Percentiles rank a stretch among this genome's conserved stretches.
phyloP scores from a whole-genome alignment of 1,140 invertebrate genomes.

The Lucilia sericata region DNA sequence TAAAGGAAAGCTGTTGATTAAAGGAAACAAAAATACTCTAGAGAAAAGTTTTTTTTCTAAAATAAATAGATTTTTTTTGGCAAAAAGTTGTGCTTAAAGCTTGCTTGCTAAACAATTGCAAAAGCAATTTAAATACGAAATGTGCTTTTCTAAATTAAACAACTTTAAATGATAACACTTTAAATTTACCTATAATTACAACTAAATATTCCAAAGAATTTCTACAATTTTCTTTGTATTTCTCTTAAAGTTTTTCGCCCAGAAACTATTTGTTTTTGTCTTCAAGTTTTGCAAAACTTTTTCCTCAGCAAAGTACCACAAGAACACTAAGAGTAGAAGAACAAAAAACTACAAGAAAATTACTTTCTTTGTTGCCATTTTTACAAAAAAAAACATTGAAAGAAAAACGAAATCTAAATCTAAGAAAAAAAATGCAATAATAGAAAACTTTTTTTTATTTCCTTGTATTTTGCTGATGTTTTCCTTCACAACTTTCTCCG shows the following conservation, averaged over 20 bases:
- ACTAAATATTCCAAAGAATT: too few species aligned
- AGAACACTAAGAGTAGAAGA: background rate
- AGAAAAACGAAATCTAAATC: background rate
- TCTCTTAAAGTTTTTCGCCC: background rate
- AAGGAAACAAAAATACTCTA: too few species aligned
- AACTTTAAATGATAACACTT: too few species aligned
- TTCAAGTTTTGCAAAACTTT: background rate
- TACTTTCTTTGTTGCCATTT: background rate
- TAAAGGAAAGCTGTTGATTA: too few species aligned
- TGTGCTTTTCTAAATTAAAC: too few species aligned
- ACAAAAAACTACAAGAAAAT: background rate
- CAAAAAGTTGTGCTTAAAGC: too few species aligned
- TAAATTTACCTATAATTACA: too few species aligned
- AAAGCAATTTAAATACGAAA: too few species aligned
- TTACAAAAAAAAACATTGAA: background rate
- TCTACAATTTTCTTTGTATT: background rate
- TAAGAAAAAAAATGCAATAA: background rate
- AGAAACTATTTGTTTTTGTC: constrained; percentile 1
- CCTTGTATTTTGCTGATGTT: background rate
- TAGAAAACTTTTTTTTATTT: constrained; percentile 1
- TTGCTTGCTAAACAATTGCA: too few species aligned
- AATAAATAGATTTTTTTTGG: too few species aligned
- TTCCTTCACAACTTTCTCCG: too few species aligned
- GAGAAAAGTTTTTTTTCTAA: too few species aligned
- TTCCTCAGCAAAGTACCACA: background rate